Percentiles rank a stretch among this genome's conserved stretches.
phyloP scores from a whole-genome alignment of 2,888 invertebrate species.

The Acheta domesticus region DNA sequence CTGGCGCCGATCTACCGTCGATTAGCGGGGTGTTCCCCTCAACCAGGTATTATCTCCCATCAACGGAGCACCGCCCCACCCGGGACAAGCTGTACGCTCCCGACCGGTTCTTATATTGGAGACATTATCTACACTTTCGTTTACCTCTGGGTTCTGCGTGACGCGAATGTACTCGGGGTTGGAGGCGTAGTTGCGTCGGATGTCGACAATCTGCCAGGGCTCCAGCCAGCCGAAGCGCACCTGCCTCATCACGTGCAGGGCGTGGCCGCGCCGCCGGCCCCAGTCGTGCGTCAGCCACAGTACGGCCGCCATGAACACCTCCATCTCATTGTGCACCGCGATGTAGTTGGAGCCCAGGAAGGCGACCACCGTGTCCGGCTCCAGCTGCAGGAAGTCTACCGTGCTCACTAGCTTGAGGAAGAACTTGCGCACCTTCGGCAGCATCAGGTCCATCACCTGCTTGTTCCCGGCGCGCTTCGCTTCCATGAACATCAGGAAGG shows the following conservation, averaged over 20 bases:
- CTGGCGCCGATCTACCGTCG: no score
- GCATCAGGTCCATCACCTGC: constrained; percentile 28
- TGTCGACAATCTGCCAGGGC: constrained; percentile 26
- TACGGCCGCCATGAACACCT: constrained; percentile 26
- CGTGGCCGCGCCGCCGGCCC: neutral
- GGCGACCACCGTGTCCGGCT: neutral
- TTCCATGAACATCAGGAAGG: constrained; percentile 26
- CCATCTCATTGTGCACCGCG: constrained; percentile 12
- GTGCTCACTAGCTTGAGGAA: constrained; percentile 38
- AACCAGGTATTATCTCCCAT: no score
- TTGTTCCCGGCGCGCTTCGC: constrained; percentile 5
- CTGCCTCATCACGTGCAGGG: constrained; percentile 19
- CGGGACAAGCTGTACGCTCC: no score
- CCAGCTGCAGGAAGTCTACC: constrained; percentile 42
- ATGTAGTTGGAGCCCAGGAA: constrained; percentile 25
- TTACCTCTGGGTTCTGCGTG: neutral
- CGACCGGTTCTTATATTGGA: no score
- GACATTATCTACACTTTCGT: neutral
- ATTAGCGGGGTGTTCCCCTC: no score
- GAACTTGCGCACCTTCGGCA: constrained; percentile 26
- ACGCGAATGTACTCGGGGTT: constrained; percentile 23
- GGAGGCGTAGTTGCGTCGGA: constrained; percentile 12
- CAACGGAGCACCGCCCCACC: no score
- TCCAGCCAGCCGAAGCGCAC: constrained; percentile 27
- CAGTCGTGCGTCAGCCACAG: constrained; percentile 27